Percentiles rank a stretch among this genome's conserved stretches.
Evolutionary conservation across 2,113 vertebrate genomes (phyloP).

Genomic region (Pitta sordida): DNA sequence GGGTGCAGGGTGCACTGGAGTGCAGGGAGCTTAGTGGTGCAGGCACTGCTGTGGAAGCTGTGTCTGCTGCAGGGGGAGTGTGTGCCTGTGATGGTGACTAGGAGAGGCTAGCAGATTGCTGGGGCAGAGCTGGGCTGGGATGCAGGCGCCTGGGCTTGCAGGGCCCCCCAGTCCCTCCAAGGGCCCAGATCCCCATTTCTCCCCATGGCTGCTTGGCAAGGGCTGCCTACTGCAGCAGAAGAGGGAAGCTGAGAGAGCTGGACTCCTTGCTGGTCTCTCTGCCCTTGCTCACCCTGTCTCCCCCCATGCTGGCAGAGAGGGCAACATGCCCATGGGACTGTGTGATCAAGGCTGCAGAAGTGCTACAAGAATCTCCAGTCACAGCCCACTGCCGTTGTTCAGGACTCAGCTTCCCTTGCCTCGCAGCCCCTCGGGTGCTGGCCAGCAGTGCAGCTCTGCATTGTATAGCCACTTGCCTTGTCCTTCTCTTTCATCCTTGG

Average conservation of each 20-base stretch:
- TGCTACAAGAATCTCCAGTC: rapidly evolving
- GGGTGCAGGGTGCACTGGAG: background rate
- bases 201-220: background rate
- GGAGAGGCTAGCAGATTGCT: background rate
- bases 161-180: background rate
- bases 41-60: background rate
- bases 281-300: background rate
- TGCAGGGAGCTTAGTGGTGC: background rate
- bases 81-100: background rate
- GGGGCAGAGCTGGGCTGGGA: background rate
- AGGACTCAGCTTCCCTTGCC: background rate
- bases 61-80: background rate
- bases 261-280: background rate
- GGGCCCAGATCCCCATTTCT: background rate
- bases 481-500: background rate
- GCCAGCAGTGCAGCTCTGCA: background rate
- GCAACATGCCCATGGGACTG: rapidly evolving
- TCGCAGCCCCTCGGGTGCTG: background rate
- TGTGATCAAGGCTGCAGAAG: background rate
- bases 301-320: background rate
- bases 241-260: background rate
- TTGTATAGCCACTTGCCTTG: rapidly evolving
- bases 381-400: rapidly evolving
- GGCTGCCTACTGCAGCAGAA: background rate
- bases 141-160: background rate